These are phyloP conservation scores for Ichneumoninae sp. DNA, from an alignment of 2,888 invertebrate genomes.

Conservation along the genomic window DNA sequence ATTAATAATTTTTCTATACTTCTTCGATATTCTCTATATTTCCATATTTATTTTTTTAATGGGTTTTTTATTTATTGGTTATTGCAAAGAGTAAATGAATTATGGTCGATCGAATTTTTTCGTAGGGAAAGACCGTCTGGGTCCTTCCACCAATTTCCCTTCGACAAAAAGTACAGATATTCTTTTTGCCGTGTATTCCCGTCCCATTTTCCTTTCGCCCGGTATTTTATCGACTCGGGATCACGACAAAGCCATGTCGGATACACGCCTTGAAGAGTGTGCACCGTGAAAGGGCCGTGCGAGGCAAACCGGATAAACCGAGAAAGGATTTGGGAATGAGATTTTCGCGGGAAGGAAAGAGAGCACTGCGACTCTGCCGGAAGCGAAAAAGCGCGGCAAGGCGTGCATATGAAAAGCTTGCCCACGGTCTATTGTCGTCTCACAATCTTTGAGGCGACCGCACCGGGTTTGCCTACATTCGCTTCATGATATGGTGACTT, in stretches of 20 bases:
- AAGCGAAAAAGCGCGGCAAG: constrained; percentile 36
- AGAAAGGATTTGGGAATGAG: constrained; percentile 49
- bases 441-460: not conserved
- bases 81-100: too few relatives aligned
- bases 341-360: constrained; percentile 55
- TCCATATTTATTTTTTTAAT: too few relatives aligned
- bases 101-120: too few relatives aligned
- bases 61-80: too few relatives aligned
- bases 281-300: constrained; percentile 7
- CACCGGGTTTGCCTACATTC: not conserved
- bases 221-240: constrained; percentile 6
- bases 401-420: not conserved
- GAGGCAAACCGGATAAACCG: constrained; percentile 16
- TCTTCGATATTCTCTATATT: too few relatives aligned
- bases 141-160: not conserved
- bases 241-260: constrained; percentile 35
- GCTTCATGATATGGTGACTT: not conserved
- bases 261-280: constrained; percentile 14
- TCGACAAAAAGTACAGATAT: constrained; percentile 1
- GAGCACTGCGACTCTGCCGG: constrained; percentile 28
- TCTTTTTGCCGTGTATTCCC: not conserved
- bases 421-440: not conserved
- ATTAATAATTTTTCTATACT: not conserved
- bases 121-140: not conserved
- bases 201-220: constrained; percentile 3